phyloP scores from a whole-genome alignment of 2,888 invertebrate genomes.

The Capitulum mitella region DNA sequence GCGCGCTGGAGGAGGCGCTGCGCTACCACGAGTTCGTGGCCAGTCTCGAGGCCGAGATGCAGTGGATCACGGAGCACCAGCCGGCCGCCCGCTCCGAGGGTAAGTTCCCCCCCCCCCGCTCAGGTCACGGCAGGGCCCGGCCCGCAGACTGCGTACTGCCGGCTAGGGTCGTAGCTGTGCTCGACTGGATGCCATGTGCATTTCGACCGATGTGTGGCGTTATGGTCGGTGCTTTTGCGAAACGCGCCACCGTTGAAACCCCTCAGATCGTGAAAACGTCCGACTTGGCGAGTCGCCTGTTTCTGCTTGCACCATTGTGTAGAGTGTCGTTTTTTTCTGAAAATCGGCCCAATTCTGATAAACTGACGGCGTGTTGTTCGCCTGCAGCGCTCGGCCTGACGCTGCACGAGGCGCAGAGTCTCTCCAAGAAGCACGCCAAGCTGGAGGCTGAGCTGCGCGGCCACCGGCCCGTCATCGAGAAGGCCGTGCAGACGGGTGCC shows the following conservation, averaged over 20 bases:
- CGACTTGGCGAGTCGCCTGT: no score
- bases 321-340: no score
- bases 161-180: no score
- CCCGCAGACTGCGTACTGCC: no score
- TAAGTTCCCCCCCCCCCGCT: neutral
- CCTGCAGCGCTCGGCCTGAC: conserved; percentile 61
- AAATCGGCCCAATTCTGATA: no score
- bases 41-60: conserved; percentile 83
- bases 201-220: no score
- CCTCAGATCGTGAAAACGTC: no score
- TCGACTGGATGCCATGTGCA: no score
- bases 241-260: no score
- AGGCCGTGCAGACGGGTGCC: conserved; percentile 71
- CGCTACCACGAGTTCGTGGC: conserved; percentile 87
- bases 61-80: conserved; percentile 88
- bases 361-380: no score
- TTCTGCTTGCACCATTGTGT: no score
- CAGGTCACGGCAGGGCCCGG: neutral
- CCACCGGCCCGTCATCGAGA: conserved; percentile 74
- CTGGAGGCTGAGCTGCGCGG: conserved; percentile 81
- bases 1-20: conserved; percentile 72
- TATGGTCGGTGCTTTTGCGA: no score
- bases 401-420: conserved; percentile 83
- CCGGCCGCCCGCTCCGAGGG: conserved; percentile 65
- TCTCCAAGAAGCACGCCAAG: conserved; percentile 89